Conservation (phyloP, 1,140 invertebrate genomes). For the Cephus cinctus region DNA sequence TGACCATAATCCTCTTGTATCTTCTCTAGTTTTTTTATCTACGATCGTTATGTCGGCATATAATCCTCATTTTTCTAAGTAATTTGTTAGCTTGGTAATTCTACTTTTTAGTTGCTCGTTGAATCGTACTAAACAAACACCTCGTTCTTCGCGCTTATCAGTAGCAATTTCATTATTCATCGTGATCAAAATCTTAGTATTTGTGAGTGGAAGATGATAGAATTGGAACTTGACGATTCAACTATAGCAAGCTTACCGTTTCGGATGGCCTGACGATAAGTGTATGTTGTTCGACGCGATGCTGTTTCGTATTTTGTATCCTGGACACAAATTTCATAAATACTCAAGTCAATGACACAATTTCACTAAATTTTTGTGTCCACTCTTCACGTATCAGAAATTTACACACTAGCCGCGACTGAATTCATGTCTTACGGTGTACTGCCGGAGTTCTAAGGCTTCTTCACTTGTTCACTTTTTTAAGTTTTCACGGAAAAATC, state of each 20-base stretch:
- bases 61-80: constrained; percentile 1
- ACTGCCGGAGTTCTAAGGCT: constrained; percentile 2
- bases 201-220: not conserved
- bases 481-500: not conserved
- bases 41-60: constrained; percentile 1
- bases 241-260: constrained; percentile 12
- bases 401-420: too few species aligned
- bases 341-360: not conserved
- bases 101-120: constrained; percentile 6
- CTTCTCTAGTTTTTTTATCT: not conserved
- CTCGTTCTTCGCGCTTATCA: not conserved
- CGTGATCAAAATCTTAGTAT: not conserved
- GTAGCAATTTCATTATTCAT: not conserved
- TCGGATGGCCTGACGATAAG: not conserved
- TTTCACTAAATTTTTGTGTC: not conserved
- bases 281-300: constrained; percentile 4
- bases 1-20: constrained; percentile 1
- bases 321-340: not conserved
- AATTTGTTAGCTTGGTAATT: constrained; percentile 10
- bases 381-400: not conserved
- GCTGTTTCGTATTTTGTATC: not conserved
- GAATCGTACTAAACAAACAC: not conserved
- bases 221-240: constrained; percentile 5
- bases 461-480: constrained; percentile 5
- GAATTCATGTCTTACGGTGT: too few species aligned